A percentile compares a stretch with the other conserved stretches of the same genome.
Evolutionary conservation across 2,797 vertebrate genomes (phyloP).

Genomic region (Mus spretus): DNA sequence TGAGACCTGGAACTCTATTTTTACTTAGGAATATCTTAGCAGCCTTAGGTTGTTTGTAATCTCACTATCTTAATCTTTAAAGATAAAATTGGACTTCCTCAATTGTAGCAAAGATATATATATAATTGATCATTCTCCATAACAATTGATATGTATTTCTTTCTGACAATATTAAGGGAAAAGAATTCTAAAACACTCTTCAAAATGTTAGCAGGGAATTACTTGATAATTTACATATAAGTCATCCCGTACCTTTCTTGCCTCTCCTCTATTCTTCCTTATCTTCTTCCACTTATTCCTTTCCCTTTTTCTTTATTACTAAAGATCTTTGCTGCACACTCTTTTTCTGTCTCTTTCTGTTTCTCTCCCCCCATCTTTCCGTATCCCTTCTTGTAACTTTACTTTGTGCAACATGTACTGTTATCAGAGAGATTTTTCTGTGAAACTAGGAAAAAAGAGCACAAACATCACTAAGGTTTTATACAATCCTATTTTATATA

Average conservation of each 20-base stretch:
- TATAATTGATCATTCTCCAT: neutral
- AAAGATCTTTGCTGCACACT: neutral
- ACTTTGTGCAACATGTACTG: neutral
- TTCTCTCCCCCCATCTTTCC: neutral
- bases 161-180: neutral
- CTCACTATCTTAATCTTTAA: neutral
- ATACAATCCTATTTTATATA: neutral
- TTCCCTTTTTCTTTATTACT: neutral
- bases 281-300: neutral
- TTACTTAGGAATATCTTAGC: neutral
- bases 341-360: no score
- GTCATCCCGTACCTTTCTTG: neutral
- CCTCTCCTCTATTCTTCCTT: neutral
- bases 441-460: neutral
- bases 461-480: neutral
- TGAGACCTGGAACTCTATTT: neutral
- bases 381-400: neutral
- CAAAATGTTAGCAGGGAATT: neutral
- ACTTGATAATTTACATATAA: neutral
- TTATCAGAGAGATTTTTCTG: neutral
- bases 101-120: neutral
- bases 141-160: neutral
- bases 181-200: neutral
- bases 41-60: neutral
- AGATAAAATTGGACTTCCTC: slow-evolving; percentile 18